Evolutionary conservation across 2,113 vertebrate genomes (phyloP), one percentile per base, ranked within the genome.

Genomic region (Origma solitaria): DNA sequence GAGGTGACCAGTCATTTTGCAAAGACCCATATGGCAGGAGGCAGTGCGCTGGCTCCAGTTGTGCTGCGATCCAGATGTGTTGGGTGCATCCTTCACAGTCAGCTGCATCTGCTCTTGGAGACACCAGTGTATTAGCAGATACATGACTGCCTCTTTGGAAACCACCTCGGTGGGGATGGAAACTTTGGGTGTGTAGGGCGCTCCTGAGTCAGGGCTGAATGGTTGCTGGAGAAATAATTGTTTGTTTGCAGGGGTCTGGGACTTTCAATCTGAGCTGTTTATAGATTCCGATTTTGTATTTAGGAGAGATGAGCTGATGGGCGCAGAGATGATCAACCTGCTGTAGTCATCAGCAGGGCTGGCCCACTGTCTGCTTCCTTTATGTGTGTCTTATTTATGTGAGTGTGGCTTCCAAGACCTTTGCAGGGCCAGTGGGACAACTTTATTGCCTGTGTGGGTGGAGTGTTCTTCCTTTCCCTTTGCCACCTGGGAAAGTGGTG

Each of bases 371-470:
- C 31, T 37, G 54, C 56, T 40, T 62, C n/a, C 33, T 73, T 86
- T 25, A 10, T 53, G 47, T 51, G 23, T 71, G 35, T 87, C 10
- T 11, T 4, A 2, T 22, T 2, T 6, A 7, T 1, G 2, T 33
- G 37, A 53, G 11, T 0, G 0, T 45, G 40, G 42, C 33, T 71
- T n/a, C 78, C 3, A 11, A 81, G 47, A 45, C 0, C 1, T 53
- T 73, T 56, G 28, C 3, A 20, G n/a, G 23, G 42, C 54, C 68
- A 38, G 50, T 61, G 50, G 72, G 37, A 33, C 1, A 24, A 13
- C 23, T 66, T 65, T 37, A 27, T 35, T 82, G 47, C 53, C 44
- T 0, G 0, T 68, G 7, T 8, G 22, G 16, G 13, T 18, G 38
- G 14, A 9, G 15, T 45, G 6, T 61, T 66, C 35, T 71, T 66